A percentile compares a stretch with the other conserved stretches of the same genome.
Conservation (phyloP, 2,888 invertebrate genomes). For the Epiperipatus broadwayi region DNA sequence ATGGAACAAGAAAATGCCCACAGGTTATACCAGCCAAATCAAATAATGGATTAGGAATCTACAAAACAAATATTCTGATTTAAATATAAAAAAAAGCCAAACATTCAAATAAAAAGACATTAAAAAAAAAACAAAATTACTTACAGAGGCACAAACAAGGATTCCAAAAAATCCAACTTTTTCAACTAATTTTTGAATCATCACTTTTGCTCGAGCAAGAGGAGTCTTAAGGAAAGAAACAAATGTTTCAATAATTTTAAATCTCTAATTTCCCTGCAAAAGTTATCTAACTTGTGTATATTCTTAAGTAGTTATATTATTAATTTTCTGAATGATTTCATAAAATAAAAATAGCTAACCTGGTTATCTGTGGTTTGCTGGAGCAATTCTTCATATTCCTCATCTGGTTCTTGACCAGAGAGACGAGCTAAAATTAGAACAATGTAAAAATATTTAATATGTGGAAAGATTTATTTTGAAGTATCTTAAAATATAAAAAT, state of each 20-base stretch:
- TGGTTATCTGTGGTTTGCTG: too few species aligned
- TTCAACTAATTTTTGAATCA: slow-evolving; percentile 45
- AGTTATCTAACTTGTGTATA: too few species aligned
- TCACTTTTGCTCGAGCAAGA: slow-evolving; percentile 20
- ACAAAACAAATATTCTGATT: slow-evolving; percentile 17
- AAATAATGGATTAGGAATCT: slow-evolving; percentile 97
- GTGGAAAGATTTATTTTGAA: not conserved
- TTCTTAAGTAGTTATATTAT: too few species aligned
- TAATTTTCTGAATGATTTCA: too few species aligned
- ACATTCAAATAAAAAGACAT: not conserved
- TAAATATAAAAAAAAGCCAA: slow-evolving; percentile 6
- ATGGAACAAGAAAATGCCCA: slow-evolving; percentile 94
- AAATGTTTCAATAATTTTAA: too few species aligned
- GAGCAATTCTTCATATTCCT: slow-evolving; percentile 47
- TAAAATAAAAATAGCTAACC: too few species aligned
- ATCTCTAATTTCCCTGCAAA: too few species aligned
- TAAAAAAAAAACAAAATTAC: slow-evolving; percentile 22
- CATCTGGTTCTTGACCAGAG: slow-evolving; percentile 34
- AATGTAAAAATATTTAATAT: slow-evolving; percentile 6
- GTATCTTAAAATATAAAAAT: not conserved
- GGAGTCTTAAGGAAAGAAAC: too few species aligned
- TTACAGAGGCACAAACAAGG: slow-evolving; percentile 77
- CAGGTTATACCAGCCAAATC: slow-evolving; percentile 96
- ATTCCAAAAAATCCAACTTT: slow-evolving; percentile 89
- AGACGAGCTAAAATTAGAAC: slow-evolving; percentile 33